phyloP scores from a whole-genome alignment of 2,113 vertebrate genomes.

The Varanus salvator region DNA sequence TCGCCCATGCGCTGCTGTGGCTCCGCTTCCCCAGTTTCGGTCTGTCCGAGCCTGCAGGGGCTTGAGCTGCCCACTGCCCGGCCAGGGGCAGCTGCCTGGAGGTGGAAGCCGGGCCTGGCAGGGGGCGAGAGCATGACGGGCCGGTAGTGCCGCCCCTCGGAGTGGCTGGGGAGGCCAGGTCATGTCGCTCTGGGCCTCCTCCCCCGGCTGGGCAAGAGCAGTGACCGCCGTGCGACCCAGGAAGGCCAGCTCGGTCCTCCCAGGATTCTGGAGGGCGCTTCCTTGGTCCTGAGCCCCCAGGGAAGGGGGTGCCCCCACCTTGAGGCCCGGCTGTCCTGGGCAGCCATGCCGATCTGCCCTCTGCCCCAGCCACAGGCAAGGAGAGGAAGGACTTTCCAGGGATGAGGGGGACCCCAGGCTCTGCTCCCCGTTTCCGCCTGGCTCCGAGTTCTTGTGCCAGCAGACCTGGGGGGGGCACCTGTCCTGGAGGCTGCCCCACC shows the following conservation, averaged over 20 bases:
- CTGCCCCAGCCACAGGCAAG: neutral
- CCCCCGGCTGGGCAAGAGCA: neutral
- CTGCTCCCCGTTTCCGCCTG: neutral
- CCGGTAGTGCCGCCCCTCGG: too few relatives aligned
- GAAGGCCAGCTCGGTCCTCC: neutral
- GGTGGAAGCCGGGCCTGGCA: neutral
- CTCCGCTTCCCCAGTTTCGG: too few relatives aligned
- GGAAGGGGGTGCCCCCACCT: too few relatives aligned
- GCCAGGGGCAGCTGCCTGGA: too few relatives aligned
- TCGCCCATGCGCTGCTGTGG: too few relatives aligned
- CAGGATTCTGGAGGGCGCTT: neutral
- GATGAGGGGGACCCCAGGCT: neutral
- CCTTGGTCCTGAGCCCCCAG: too few relatives aligned
- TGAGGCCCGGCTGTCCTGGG: neutral
- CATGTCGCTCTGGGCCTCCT: neutral
- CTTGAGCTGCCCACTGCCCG: neutral
- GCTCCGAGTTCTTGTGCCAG: neutral
- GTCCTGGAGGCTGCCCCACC: neutral
- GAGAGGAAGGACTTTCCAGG: neutral
- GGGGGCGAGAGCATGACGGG: too few relatives aligned
- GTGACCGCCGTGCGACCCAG: neutral
- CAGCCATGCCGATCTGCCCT: too few relatives aligned
- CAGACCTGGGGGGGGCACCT: neutral
- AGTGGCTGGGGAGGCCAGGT: too few relatives aligned
- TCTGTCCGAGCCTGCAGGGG: neutral